Conservation (phyloP, 2,113 vertebrate genomes). For the Ophthalmotilapia sp. region DNA sequence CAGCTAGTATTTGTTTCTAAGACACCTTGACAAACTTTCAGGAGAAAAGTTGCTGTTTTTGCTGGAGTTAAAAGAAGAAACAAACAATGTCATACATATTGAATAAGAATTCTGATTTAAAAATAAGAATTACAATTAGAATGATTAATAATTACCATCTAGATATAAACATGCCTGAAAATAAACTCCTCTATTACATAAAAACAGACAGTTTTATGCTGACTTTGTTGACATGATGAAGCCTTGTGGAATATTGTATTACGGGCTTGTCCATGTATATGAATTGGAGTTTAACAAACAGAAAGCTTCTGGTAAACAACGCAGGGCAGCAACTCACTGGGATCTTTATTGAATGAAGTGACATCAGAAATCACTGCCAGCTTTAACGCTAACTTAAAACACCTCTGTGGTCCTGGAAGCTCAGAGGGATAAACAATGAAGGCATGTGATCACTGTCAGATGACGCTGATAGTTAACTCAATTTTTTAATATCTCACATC, state of each 20-base stretch:
- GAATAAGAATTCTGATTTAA: not conserved
- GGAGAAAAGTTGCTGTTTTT: not conserved
- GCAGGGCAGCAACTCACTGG: not conserved
- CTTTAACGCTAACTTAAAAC: not conserved
- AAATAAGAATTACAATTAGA: not conserved
- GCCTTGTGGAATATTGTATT: not conserved
- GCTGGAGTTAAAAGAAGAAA: not conserved
- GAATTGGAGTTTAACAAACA: not conserved
- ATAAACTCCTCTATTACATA: not conserved
- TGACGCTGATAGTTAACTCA: not conserved
- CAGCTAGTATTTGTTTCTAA: not conserved
- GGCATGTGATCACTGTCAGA: not conserved
- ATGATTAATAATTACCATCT: not conserved
- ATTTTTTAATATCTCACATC: not conserved
- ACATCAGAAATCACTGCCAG: constrained; percentile 17
- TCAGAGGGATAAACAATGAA: not conserved
- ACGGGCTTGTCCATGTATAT: not conserved
- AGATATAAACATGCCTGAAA: not conserved
- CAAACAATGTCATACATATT: not conserved
- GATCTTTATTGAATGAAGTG: constrained; percentile 24
- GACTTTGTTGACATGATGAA: not conserved
- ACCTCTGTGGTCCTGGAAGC: not conserved
- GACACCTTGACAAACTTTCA: not conserved
- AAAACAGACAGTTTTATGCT: not conserved
- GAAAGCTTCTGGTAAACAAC: not conserved